Evolutionary conservation across 2,888 invertebrate species (phyloP).

Genomic region (Abrostola tripartita): DNA sequence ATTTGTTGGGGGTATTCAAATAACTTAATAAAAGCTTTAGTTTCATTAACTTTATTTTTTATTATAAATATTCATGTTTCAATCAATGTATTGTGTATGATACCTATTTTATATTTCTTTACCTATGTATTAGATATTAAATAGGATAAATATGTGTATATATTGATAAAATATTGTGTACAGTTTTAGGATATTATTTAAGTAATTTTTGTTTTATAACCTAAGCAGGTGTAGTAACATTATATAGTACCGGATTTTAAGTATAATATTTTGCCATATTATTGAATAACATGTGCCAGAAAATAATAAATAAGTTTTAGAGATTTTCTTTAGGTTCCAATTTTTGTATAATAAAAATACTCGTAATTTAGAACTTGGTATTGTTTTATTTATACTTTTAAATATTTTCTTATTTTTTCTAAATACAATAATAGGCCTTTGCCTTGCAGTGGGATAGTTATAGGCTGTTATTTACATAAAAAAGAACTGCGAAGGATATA

Average conservation of each 20-base stretch:
- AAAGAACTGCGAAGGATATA: too few species aligned
- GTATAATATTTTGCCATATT: constrained; percentile 39
- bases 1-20: too few species aligned
- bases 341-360: constrained; percentile 60
- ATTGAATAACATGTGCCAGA: constrained; percentile 47
- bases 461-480: too few species aligned
- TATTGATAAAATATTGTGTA: constrained; percentile 38
- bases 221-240: constrained; percentile 10
- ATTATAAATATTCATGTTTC: too few species aligned
- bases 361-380: constrained; percentile 31
- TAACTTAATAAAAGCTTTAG: too few species aligned
- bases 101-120: too few species aligned
- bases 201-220: constrained; percentile 31
- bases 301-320: constrained; percentile 36
- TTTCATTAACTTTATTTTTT: too few species aligned
- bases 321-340: constrained; percentile 34
- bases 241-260: neutral
- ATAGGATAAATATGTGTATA: constrained; percentile 13
- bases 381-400: constrained; percentile 20
- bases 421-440: too few species aligned
- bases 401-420: too few species aligned
- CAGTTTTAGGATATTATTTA: constrained; percentile 54
- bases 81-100: too few species aligned
- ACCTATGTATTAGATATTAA: neutral
- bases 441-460: too few species aligned